Evolutionary conservation across 2,797 vertebrate species (phyloP).

Genomic region (Lindbergichthys nudifrons): DNA sequence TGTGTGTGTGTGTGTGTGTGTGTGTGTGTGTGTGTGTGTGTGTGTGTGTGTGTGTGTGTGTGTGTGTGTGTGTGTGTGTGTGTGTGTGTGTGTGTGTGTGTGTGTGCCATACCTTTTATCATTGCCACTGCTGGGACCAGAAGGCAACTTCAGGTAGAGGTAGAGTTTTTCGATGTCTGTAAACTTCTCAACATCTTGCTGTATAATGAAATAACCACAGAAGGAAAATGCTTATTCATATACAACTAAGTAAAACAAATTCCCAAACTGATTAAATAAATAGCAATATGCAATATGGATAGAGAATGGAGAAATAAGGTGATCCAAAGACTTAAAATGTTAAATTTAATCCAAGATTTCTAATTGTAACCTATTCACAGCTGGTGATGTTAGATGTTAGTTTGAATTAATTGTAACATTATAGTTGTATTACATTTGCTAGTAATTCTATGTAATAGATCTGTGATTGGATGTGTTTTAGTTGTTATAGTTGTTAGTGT

Average conservation of each 20-base stretch:
- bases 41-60: no score
- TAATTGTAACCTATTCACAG: not conserved
- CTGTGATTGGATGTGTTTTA: no score
- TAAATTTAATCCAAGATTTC: not conserved
- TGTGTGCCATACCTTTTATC: constrained; percentile 92
- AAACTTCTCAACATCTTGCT: constrained; percentile 99
- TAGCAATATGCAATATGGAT: not conserved
- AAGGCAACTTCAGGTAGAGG: constrained; percentile 99
- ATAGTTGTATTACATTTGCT: no score
- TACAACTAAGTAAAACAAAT: not conserved
- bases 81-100: constrained; percentile 16
- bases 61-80: no score
- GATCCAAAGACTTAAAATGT: not conserved
- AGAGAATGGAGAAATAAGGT: not conserved
- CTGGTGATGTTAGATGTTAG: no score
- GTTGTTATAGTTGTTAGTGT: no score
- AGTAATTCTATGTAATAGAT: no score
- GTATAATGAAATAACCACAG: constrained; percentile 57
- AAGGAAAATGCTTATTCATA: not conserved
- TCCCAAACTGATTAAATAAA: not conserved
- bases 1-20: no score
- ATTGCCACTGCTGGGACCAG: constrained; percentile 96
- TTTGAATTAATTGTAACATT: no score
- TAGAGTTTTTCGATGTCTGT: constrained; percentile 99
- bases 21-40: no score